Percentiles rank a stretch among this genome's conserved stretches.
Evolutionary conservation across 2,113 vertebrate genomes (phyloP).

Genomic region (Camelus bactrianus): DNA sequence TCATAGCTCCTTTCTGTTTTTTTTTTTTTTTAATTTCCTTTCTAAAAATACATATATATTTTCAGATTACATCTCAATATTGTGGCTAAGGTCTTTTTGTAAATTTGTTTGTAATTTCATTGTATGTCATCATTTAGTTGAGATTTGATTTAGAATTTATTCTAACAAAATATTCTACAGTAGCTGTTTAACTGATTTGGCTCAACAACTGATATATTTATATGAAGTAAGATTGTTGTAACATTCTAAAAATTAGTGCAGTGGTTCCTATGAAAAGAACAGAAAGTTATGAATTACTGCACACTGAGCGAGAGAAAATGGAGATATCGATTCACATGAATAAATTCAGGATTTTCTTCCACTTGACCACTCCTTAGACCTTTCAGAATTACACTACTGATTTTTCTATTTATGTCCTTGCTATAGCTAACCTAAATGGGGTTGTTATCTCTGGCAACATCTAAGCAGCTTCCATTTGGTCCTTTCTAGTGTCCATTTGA

Average conservation of each 20-base stretch:
- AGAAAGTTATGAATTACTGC: background rate
- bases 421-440: background rate
- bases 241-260: background rate
- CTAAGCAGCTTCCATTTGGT: background rate
- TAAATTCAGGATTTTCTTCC: background rate
- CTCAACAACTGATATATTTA: background rate
- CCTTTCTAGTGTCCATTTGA: background rate
- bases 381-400: background rate
- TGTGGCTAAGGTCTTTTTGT: background rate
- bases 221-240: background rate
- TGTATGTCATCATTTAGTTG: background rate
- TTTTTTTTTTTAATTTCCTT: background rate
- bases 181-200: background rate
- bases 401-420: background rate
- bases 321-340: background rate
- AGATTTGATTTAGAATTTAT: background rate
- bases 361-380: background rate
- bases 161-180: background rate
- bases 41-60: background rate
- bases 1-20: background rate
- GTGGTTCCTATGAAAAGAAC: background rate
- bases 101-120: slow-evolving; percentile 21
- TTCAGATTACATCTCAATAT: background rate
- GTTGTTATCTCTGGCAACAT: background rate
- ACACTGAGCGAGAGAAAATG: background rate